Conservation (phyloP, 2,113 vertebrate species). For the Chitala chitala region DNA sequence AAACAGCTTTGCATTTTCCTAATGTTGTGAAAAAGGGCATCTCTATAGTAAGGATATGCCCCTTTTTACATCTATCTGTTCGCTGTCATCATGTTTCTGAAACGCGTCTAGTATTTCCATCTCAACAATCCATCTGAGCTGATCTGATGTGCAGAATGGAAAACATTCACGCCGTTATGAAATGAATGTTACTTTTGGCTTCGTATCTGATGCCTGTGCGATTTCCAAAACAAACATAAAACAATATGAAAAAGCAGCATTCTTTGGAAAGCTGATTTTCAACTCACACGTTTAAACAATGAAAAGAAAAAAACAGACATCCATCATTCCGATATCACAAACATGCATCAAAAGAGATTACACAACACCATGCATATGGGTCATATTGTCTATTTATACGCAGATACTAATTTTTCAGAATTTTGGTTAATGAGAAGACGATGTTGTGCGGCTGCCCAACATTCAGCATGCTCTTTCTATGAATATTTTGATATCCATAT, state of each 20-base stretch:
- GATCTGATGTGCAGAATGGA: background rate
- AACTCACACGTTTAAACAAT: background rate
- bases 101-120: background rate
- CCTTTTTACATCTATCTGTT: too few relatives aligned
- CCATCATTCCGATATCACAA: background rate
- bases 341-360: background rate
- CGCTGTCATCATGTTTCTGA: background rate
- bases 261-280: conserved; percentile 2
- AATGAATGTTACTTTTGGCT: background rate
- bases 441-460: too few relatives aligned
- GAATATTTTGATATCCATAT: too few relatives aligned
- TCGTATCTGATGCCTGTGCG: background rate
- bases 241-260: background rate
- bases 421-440: background rate
- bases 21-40: too few relatives aligned
- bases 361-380: background rate
- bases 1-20: too few relatives aligned
- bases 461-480: too few relatives aligned
- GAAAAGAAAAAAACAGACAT: background rate
- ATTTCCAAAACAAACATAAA: background rate
- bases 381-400: background rate
- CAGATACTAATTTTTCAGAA: background rate
- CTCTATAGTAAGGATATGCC: too few relatives aligned
- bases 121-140: background rate
- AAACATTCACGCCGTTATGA: background rate